phyloP scores from a whole-genome alignment of 2,888 invertebrate species.

The Meta bourneti region DNA sequence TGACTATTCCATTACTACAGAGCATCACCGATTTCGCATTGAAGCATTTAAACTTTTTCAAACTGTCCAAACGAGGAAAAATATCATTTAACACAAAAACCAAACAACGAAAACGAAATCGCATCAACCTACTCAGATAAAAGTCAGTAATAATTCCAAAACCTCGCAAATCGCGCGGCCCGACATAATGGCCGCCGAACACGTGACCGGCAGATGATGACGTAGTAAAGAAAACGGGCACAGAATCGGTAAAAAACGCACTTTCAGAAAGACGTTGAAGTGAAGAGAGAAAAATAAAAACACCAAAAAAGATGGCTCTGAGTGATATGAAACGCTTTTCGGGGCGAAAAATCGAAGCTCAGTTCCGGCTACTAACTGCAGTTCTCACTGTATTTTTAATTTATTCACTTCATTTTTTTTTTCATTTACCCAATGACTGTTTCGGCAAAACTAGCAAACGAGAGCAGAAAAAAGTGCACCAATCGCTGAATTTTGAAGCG shows the following conservation, averaged over 20 bases:
- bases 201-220: neutral
- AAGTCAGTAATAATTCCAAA: neutral
- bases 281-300: neutral
- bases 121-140: constrained; percentile 14
- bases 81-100: neutral
- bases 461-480: constrained; percentile 33
- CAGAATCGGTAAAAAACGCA: constrained; percentile 26
- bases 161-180: neutral
- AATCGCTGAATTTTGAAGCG: constrained; percentile 16
- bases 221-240: constrained; percentile 1
- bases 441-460: constrained; percentile 48
- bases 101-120: neutral
- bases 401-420: constrained; percentile 58
- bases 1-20: no score
- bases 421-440: constrained; percentile 24
- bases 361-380: constrained; percentile 73
- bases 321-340: constrained; percentile 51
- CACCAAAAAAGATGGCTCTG: constrained; percentile 48
- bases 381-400: constrained; percentile 66
- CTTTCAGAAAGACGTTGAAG: constrained; percentile 5
- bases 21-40: no score
- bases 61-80: neutral
- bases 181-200: constrained; percentile 4
- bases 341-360: constrained; percentile 41
- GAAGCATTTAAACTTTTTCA: neutral